Conservation (phyloP, 2,888 invertebrate genomes). For the Lasioglossum villosulum region DNA sequence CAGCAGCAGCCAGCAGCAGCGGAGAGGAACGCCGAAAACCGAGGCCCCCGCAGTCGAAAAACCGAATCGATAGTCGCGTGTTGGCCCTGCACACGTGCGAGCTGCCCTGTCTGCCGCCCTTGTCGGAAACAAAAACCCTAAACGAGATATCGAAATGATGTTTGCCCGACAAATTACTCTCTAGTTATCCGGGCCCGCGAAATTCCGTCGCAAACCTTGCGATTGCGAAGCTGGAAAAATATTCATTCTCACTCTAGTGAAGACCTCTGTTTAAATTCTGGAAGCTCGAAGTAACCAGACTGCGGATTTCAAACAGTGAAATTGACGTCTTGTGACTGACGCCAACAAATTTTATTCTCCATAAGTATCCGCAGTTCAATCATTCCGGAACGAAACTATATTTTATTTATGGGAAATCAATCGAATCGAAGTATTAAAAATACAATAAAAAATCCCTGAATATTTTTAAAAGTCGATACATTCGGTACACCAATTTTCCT, state of each 20-base stretch:
- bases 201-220: background rate
- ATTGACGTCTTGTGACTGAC: no score
- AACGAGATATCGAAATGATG: background rate
- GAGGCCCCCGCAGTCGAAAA: conserved; percentile 81
- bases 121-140: conserved; percentile 1
- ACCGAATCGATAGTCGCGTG: conserved; percentile 82
- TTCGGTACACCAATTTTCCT: no score
- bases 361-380: no score
- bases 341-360: no score
- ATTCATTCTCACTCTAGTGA: background rate
- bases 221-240: background rate
- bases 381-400: no score
- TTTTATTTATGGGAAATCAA: no score
- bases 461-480: no score
- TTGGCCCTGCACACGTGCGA: conserved; percentile 73
- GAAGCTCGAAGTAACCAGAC: background rate
- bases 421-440: no score
- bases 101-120: background rate
- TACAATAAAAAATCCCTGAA: no score
- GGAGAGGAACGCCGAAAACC: conserved; percentile 74
- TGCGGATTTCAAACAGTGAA: background rate
- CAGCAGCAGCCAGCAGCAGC: conserved; percentile 11
- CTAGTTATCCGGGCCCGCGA: background rate
- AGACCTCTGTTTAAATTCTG: background rate
- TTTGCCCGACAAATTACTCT: background rate